Conservation (phyloP, 1,140 invertebrate species). For the Trichomalopsis sarcophagae region DNA sequence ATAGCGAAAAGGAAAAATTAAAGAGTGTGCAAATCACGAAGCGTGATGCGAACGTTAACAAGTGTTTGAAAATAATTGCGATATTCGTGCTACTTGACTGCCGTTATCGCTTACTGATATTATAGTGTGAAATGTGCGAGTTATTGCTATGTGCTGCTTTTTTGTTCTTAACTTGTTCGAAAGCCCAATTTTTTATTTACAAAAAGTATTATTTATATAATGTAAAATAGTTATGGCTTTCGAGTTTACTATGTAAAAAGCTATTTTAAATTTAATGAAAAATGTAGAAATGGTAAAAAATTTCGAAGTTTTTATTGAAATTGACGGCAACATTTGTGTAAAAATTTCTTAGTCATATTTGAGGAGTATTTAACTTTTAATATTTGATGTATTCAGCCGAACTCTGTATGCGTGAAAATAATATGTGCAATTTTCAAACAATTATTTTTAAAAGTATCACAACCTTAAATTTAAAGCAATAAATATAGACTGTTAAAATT, state of each 20-base stretch:
- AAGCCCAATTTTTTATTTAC: not conserved
- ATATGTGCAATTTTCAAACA: no score
- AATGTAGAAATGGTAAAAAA: not conserved
- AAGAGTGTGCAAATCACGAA: constrained; percentile 15
- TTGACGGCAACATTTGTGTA: not conserved
- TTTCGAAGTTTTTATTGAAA: not conserved
- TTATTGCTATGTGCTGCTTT: not conserved
- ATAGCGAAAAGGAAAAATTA: not conserved
- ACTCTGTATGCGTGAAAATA: not conserved
- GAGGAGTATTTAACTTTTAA: not conserved
- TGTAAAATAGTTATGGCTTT: not conserved
- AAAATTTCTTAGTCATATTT: not conserved
- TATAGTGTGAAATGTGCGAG: not conserved
- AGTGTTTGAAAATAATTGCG: not conserved
- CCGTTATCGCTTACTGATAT: not conserved
- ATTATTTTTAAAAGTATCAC: not conserved
- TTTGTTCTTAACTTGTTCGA: not conserved
- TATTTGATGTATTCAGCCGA: not conserved
- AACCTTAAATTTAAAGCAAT: not conserved
- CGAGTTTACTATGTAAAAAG: not conserved
- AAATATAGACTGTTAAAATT: constrained; percentile 1
- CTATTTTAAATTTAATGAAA: not conserved
- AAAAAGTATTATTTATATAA: not conserved
- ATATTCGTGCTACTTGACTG: not conserved
- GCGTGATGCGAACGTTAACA: not conserved